phyloP scores from a whole-genome alignment of 2,888 invertebrate genomes.

The Germaria angustata region DNA sequence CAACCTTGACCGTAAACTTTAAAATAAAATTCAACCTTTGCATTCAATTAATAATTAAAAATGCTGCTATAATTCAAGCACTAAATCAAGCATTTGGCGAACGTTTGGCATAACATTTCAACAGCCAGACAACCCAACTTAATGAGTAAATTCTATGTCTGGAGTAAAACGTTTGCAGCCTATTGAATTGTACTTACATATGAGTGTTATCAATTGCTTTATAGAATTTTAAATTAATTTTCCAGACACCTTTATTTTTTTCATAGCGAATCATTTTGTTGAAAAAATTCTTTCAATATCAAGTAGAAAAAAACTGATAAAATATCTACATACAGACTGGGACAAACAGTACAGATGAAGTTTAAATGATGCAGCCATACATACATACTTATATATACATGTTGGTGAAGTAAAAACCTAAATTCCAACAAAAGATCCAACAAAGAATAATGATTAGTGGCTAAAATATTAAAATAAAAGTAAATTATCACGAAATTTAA shows the following conservation, averaged over 20 bases:
- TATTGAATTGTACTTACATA: slow-evolving; percentile 13
- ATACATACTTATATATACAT: no score
- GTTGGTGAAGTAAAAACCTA: background rate
- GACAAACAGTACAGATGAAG: no score
- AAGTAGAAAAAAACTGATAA: background rate
- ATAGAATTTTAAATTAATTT: slow-evolving; percentile 65
- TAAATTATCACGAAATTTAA: no score
- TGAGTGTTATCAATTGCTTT: slow-evolving; percentile 46
- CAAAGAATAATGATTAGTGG: no score
- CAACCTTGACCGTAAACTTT: slow-evolving; percentile 62
- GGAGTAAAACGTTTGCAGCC: background rate
- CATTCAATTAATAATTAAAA: background rate
- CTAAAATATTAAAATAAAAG: no score
- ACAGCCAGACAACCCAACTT: background rate
- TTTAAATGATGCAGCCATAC: no score
- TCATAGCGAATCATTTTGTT: slow-evolving; percentile 31
- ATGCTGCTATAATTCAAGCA: background rate
- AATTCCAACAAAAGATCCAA: background rate
- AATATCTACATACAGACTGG: slow-evolving; percentile 67
- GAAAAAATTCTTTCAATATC: slow-evolving; percentile 47
- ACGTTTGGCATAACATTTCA: background rate
- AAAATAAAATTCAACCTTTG: slow-evolving; percentile 16
- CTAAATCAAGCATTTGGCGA: background rate
- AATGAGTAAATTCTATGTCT: background rate
- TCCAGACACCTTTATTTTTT: slow-evolving; percentile 63